phyloP scores from a whole-genome alignment of 2,888 invertebrate species.

The Eristalis arbustorum region DNA sequence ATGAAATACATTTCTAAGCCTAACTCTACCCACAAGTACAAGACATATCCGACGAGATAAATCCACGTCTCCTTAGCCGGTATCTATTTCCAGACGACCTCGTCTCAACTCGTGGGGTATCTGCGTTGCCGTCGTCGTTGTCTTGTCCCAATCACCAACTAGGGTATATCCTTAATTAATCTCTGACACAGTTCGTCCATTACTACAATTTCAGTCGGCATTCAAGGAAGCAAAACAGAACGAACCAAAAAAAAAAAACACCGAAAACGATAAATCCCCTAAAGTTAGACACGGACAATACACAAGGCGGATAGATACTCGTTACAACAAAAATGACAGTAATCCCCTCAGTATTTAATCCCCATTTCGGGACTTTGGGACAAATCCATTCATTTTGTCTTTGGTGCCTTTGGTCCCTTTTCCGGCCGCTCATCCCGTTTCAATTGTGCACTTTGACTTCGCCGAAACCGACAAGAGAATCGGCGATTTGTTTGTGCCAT shows the following conservation, averaged over 20 bases:
- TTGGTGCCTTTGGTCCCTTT: slow-evolving; percentile 25
- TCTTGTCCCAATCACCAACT: slow-evolving; percentile 23
- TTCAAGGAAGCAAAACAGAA: background rate
- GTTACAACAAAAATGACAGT: slow-evolving; percentile 37
- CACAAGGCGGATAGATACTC: background rate
- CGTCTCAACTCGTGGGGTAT: background rate
- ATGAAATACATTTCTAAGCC: too few relatives aligned
- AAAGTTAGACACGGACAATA: slow-evolving; percentile 10
- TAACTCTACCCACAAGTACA: too few relatives aligned
- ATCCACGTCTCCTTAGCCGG: background rate
- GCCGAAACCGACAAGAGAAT: slow-evolving; percentile 9
- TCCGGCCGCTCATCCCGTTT: background rate
- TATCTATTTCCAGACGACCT: slow-evolving; percentile 15
- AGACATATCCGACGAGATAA: too few relatives aligned
- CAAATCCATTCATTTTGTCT: slow-evolving; percentile 39
- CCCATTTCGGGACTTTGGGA: slow-evolving; percentile 20
- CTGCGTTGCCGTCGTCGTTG: background rate
- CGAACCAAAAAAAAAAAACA: background rate
- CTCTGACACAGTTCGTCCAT: slow-evolving; percentile 52
- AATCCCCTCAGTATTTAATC: slow-evolving; percentile 47
- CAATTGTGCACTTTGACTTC: background rate
- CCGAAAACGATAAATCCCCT: background rate
- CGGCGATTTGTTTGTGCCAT: background rate
- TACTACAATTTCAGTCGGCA: slow-evolving; percentile 19
- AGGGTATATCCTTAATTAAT: slow-evolving; percentile 47